A percentile compares a stretch with the other conserved stretches of the same genome.
Conservation (phyloP, 1,140 invertebrate species). For the Aphidius gifuensis region DNA sequence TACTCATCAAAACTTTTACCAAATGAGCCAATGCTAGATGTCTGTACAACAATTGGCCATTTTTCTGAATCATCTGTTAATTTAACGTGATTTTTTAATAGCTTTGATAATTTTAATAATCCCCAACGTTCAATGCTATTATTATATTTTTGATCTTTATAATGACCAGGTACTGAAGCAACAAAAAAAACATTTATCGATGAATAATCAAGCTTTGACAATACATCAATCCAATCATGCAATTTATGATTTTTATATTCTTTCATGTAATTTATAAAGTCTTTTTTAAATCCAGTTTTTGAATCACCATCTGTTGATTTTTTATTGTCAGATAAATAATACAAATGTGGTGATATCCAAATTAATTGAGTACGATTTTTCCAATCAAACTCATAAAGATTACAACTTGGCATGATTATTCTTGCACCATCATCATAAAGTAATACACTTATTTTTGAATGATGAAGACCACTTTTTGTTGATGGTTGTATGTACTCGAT, state of each 20-base stretch:
- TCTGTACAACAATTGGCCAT: constrained; percentile 77
- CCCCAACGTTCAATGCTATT: constrained; percentile 61
- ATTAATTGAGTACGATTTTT: constrained; percentile 86
- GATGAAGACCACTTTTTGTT: constrained; percentile 76
- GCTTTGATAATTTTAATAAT: constrained; percentile 64
- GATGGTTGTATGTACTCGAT: constrained; percentile 65
- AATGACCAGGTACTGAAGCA: constrained; percentile 78
- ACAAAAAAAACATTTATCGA: constrained; percentile 81
- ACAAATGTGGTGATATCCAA: constrained; percentile 84
- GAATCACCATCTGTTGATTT: constrained; percentile 72
- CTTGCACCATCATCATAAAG: constrained; percentile 79
- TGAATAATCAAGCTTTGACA: constrained; percentile 78
- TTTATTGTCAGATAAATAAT: constrained; percentile 56
- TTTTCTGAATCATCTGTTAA: constrained; percentile 55
- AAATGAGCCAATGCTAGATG: constrained; percentile 86
- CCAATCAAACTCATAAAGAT: constrained; percentile 90
- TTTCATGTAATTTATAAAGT: constrained; percentile 77
- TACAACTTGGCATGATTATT: constrained; percentile 88
- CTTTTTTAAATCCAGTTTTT: constrained; percentile 79
- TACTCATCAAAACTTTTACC: constrained; percentile 68
- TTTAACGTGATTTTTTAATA: constrained; percentile 65
- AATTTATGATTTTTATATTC: constrained; percentile 70
- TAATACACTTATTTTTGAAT: constrained; percentile 90
- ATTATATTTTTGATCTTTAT: constrained; percentile 55
- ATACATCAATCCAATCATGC: constrained; percentile 68